Percentiles rank a stretch among this genome's conserved stretches.
Evolutionary conservation across 2,888 invertebrate species (phyloP).

Genomic region (Trichopria drosophilae): DNA sequence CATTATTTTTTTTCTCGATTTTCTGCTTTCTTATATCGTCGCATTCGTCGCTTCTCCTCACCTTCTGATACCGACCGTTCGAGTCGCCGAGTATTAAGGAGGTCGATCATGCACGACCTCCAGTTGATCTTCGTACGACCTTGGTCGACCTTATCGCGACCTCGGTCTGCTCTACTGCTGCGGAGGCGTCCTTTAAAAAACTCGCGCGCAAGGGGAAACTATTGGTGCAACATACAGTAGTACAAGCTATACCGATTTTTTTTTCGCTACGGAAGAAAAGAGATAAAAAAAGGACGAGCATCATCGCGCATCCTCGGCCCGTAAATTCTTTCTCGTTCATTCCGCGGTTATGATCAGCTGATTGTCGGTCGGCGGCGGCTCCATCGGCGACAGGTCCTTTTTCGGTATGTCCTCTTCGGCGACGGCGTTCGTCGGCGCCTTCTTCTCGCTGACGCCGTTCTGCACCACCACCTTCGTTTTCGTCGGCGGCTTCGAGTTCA

Average conservation of each 20-base stretch:
- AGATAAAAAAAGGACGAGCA: slow-evolving; percentile 4
- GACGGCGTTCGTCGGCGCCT: slow-evolving; percentile 48
- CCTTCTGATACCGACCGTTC: too few relatives aligned
- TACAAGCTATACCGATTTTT: slow-evolving; percentile 21
- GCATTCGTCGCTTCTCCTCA: too few relatives aligned
- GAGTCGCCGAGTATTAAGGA: too few relatives aligned
- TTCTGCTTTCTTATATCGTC: slow-evolving; percentile 6
- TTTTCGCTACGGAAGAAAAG: neutral
- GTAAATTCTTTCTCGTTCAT: slow-evolving; percentile 38
- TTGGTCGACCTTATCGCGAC: too few relatives aligned
- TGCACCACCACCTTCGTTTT: slow-evolving; percentile 41
- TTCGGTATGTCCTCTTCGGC: slow-evolving; percentile 56
- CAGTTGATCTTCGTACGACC: too few relatives aligned
- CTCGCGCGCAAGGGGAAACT: too few relatives aligned
- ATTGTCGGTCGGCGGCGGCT: slow-evolving; percentile 49
- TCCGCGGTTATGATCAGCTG: slow-evolving; percentile 53
- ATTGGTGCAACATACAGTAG: slow-evolving; percentile 25
- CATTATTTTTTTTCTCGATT: neutral
- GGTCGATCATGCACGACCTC: too few relatives aligned
- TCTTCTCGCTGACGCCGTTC: slow-evolving; percentile 49
- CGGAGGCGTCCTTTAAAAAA: too few relatives aligned
- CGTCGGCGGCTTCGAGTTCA: slow-evolving; percentile 25
- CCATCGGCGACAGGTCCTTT: slow-evolving; percentile 61
- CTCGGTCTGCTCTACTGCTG: too few relatives aligned
- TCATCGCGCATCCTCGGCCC: neutral